Evolutionary conservation across 2,113 vertebrate genomes (phyloP).

Genomic region (Chaetodon auriga): DNA sequence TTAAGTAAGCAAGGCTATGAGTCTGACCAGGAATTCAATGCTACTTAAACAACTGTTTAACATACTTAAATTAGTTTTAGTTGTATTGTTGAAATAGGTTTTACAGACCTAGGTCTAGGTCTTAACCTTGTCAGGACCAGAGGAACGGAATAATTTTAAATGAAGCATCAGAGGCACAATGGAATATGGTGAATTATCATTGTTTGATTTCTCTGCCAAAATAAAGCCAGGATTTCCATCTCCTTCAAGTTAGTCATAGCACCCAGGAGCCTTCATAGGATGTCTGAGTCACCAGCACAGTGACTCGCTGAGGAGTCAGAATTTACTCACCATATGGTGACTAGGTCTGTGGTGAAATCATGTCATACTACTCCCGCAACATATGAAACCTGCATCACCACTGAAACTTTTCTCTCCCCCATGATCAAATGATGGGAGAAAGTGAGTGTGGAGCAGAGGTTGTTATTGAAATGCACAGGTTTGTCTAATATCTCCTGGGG

Average conservation of each 20-base stretch:
- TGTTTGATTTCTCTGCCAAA: background rate
- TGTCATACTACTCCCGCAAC: background rate
- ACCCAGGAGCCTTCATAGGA: slow-evolving; percentile 47
- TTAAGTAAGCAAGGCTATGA: background rate
- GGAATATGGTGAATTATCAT: background rate
- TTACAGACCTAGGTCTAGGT: background rate
- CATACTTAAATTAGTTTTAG: background rate
- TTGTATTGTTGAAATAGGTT: background rate
- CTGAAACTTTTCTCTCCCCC: slow-evolving; percentile 16
- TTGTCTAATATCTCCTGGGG: background rate
- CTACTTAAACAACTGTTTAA: background rate
- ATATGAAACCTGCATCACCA: background rate
- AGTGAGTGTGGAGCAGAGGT: slow-evolving; percentile 28
- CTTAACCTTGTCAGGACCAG: background rate
- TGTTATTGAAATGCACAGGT: slow-evolving; percentile 45
- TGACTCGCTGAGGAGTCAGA: slow-evolving; percentile 44
- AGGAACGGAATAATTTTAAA: background rate
- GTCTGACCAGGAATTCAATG: background rate
- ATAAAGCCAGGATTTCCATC: slow-evolving; percentile 14
- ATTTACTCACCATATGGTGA: slow-evolving; percentile 28
- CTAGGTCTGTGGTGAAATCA: slow-evolving; percentile 37
- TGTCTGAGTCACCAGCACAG: slow-evolving; percentile 48
- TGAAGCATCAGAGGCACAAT: background rate
- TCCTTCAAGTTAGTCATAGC: slow-evolving; percentile 51
- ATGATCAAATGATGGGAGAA: slow-evolving; percentile 31